Evolutionary conservation across 2,888 invertebrate genomes (phyloP).

Genomic region (Hemaris fuciformis): DNA sequence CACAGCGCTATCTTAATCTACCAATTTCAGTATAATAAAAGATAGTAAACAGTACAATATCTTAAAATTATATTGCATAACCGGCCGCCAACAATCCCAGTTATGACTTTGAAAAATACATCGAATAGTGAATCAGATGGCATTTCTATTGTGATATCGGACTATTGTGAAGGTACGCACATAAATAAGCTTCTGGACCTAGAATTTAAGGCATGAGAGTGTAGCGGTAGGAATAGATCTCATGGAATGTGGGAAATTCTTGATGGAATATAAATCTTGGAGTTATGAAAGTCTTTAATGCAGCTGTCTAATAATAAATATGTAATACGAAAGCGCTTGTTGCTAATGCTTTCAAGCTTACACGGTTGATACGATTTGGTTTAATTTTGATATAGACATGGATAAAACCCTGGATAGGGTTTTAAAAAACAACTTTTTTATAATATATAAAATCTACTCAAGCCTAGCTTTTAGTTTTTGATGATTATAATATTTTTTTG

Average conservation of each 20-base stretch:
- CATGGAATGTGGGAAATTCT: not conserved
- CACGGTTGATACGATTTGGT: no score
- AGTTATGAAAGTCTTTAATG: no score
- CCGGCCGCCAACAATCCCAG: conserved; percentile 23
- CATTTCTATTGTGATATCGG: conserved; percentile 41
- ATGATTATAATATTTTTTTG: no score
- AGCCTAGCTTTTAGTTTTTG: no score
- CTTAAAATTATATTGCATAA: conserved; percentile 48
- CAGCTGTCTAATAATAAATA: no score
- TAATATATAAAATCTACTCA: no score
- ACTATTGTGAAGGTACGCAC: conserved; percentile 29
- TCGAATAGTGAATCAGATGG: conserved; percentile 38
- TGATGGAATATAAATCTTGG: not conserved
- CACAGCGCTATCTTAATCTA: conserved; percentile 56
- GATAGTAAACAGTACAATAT: conserved; percentile 41
- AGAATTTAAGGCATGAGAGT: conserved; percentile 18
- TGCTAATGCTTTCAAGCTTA: no score
- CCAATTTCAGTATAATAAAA: conserved; percentile 53
- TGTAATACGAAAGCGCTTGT: no score
- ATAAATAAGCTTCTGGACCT: conserved; percentile 34
- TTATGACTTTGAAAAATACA: conserved; percentile 53
- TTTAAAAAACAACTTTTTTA: no score
- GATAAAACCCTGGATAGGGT: no score
- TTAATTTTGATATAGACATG: no score
- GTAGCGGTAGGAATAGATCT: not conserved